Conservation (phyloP, 2,888 invertebrate species). For the Thelaira solivaga region DNA sequence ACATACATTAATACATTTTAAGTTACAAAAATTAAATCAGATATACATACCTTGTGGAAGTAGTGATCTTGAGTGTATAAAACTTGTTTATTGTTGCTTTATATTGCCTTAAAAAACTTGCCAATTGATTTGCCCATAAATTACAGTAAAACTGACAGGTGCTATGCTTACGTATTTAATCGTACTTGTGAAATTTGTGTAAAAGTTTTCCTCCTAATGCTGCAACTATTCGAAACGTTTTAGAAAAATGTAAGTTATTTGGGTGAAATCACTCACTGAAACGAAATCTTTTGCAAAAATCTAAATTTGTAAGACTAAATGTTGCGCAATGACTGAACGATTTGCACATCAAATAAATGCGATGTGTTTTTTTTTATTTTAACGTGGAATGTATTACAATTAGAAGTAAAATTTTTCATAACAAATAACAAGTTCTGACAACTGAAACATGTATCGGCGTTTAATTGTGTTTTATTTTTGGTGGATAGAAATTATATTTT, state of each 20-base stretch:
- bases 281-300: neutral
- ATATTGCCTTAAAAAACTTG: conserved; percentile 19
- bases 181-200: neutral
- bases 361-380: no score
- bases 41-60: conserved; percentile 25
- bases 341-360: neutral
- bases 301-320: neutral
- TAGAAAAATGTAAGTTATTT: conserved; percentile 38
- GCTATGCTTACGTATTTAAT: neutral
- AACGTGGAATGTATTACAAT: no score
- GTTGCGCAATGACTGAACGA: neutral
- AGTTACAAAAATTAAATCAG: neutral
- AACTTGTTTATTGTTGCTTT: conserved; percentile 16
- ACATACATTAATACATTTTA: neutral
- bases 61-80: neutral
- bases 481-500: no score
- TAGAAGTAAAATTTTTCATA: no score
- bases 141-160: conserved; percentile 44
- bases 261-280: neutral
- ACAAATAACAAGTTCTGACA: no score
- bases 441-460: no score
- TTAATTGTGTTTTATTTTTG: no score
- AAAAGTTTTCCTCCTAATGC: neutral
- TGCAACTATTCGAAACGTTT: neutral
- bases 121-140: conserved; percentile 44